These are phyloP conservation scores for Parnassius smintheus DNA, from an alignment of 2,888 invertebrate genomes.

Conservation along the genomic window DNA sequence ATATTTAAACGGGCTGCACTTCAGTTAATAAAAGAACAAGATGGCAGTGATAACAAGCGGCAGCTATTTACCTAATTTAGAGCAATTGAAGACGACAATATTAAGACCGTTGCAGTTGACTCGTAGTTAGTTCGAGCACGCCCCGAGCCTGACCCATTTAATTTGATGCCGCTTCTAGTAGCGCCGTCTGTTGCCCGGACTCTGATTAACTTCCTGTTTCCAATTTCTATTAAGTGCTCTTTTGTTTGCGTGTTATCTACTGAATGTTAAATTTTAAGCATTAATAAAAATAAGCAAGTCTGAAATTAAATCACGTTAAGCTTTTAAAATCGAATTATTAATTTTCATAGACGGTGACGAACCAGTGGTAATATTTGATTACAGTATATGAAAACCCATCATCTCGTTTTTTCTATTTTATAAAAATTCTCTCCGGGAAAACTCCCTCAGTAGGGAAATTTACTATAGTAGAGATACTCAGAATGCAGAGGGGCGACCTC, in stretches of 20 bases:
- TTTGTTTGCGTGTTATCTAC: constrained; percentile 48
- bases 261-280: constrained; percentile 40
- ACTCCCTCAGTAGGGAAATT: too few relatives aligned
- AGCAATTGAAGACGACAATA: constrained; percentile 57
- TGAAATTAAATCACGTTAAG: neutral
- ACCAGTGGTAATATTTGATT: too few relatives aligned
- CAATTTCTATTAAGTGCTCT: constrained; percentile 68
- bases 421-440: too few relatives aligned
- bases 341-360: too few relatives aligned
- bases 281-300: constrained; percentile 4
- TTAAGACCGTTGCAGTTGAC: constrained; percentile 39
- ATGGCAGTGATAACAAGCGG: constrained; percentile 39
- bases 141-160: constrained; percentile 61
- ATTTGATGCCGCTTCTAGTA: constrained; percentile 53
- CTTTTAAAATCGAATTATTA: constrained; percentile 4
- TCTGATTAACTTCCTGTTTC: constrained; percentile 74
- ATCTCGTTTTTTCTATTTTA: too few relatives aligned
- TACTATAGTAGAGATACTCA: too few relatives aligned
- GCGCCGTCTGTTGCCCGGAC: constrained; percentile 55
- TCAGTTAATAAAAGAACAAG: constrained; percentile 49
- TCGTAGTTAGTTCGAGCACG: constrained; percentile 36
- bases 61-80: constrained; percentile 63
- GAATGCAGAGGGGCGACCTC: too few relatives aligned
- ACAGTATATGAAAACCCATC: too few relatives aligned
- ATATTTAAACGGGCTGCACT: constrained; percentile 22